These are phyloP conservation scores for Semaprochilodus insignis DNA, from an alignment of 2,797 vertebrate species.

Conservation along the genomic window DNA sequence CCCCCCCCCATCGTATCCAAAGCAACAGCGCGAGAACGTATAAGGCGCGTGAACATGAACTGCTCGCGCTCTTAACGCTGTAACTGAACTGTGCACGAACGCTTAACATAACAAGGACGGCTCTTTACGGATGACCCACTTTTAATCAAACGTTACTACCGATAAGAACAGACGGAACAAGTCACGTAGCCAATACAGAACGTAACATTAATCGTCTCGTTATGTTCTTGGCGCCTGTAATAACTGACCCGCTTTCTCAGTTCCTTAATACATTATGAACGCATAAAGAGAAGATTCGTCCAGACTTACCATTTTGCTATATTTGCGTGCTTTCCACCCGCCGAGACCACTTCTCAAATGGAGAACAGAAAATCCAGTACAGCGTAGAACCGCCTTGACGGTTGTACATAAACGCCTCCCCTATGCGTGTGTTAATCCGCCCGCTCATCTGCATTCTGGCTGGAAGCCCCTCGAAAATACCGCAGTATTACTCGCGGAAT, in stretches of 20 bases:
- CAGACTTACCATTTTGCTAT: slow-evolving; percentile 63
- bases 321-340: slow-evolving; percentile 31
- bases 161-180: too few species aligned
- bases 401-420: slow-evolving; percentile 86
- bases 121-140: too few species aligned
- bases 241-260: too few species aligned
- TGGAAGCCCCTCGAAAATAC: background rate
- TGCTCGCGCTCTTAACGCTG: too few species aligned
- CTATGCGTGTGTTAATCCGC: slow-evolving; percentile 79
- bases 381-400: slow-evolving; percentile 74
- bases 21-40: too few species aligned
- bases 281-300: background rate
- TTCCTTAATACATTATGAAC: too few species aligned
- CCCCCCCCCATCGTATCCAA: background rate
- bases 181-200: background rate
- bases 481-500: background rate
- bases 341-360: slow-evolving; percentile 41
- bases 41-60: too few species aligned
- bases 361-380: slow-evolving; percentile 75
- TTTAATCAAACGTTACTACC: too few species aligned
- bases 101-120: too few species aligned
- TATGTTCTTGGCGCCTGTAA: background rate
- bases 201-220: background rate
- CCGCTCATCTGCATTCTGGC: slow-evolving; percentile 50
- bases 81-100: too few species aligned